These are phyloP conservation scores for Camponotus fellah DNA, from an alignment of 2,888 invertebrate genomes.

Conservation along the genomic window DNA sequence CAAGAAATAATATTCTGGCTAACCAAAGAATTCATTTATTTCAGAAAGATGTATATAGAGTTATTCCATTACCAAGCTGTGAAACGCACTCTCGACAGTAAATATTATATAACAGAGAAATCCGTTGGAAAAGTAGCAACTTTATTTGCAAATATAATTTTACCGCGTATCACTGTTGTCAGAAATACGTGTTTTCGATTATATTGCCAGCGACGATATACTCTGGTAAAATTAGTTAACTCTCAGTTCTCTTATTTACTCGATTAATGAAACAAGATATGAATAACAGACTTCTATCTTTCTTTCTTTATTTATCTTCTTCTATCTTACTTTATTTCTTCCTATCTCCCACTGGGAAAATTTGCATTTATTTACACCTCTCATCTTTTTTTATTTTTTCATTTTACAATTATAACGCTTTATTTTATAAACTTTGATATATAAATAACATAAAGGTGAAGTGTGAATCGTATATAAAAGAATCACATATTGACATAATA, in stretches of 20 bases:
- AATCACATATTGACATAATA: not conserved
- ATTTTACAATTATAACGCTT: not conserved
- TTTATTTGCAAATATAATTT: slow-evolving; percentile 19
- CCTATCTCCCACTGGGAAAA: not conserved
- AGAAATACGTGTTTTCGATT: slow-evolving; percentile 30
- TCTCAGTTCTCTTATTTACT: slow-evolving; percentile 25
- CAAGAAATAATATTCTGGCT: not conserved
- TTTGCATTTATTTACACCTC: slow-evolving; percentile 4
- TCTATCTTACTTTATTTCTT: not conserved
- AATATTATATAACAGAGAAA: slow-evolving; percentile 16
- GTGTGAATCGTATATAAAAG: not conserved
- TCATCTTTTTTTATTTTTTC: slow-evolving; percentile 13
- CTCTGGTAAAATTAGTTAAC: slow-evolving; percentile 15
- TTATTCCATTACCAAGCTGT: not conserved
- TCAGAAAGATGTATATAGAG: not conserved
- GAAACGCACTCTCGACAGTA: not conserved
- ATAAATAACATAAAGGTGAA: not conserved
- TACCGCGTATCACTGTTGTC: not conserved
- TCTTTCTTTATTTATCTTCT: not conserved
- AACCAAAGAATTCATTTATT: slow-evolving; percentile 1
- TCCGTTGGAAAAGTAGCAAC: not conserved
- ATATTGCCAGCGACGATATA: slow-evolving; percentile 2
- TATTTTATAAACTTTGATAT: slow-evolving; percentile 5
- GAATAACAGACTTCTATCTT: slow-evolving; percentile 1
- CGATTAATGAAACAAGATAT: slow-evolving; percentile 34